Percentiles rank a stretch among this genome's conserved stretches.
Evolutionary conservation across 2,113 vertebrate species (phyloP).

Genomic region (Xiphorhynchus elegans): DNA sequence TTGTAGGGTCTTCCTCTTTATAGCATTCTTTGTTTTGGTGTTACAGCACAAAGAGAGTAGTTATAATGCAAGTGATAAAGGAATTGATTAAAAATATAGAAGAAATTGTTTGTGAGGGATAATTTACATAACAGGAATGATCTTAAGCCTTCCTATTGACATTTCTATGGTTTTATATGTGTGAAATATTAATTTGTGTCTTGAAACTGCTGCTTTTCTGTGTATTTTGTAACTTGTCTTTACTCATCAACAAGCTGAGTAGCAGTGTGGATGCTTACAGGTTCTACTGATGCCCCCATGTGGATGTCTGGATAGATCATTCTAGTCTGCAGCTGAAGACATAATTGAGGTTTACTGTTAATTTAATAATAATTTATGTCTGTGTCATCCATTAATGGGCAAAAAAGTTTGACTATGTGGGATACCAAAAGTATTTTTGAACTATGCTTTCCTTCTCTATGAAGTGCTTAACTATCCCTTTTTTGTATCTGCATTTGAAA

Average conservation of each 20-base stretch:
- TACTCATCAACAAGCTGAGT: neutral
- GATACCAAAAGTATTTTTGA: neutral
- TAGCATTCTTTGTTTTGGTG: neutral
- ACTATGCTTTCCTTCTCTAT: neutral
- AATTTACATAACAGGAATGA: neutral
- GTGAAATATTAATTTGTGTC: neutral
- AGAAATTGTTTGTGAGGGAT: neutral
- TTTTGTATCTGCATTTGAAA: neutral
- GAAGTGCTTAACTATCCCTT: neutral
- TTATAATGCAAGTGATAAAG: neutral
- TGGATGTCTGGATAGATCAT: neutral
- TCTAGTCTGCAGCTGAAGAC: neutral
- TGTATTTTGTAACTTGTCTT: neutral
- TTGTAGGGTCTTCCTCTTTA: neutral
- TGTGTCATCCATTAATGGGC: neutral
- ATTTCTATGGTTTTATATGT: neutral
- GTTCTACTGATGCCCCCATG: constrained; percentile 29
- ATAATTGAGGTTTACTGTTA: neutral
- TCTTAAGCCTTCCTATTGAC: neutral
- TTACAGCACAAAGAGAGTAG: neutral
- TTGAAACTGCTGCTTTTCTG: neutral
- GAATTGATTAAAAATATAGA: neutral
- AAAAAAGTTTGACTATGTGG: neutral
- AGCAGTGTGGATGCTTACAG: neutral
- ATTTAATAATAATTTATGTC: neutral